A percentile compares a stretch with the other conserved stretches of the same genome.
These are phyloP conservation scores for Thinocorus orbignyianus DNA, from an alignment of 2,113 vertebrate species.

Conservation along the genomic window DNA sequence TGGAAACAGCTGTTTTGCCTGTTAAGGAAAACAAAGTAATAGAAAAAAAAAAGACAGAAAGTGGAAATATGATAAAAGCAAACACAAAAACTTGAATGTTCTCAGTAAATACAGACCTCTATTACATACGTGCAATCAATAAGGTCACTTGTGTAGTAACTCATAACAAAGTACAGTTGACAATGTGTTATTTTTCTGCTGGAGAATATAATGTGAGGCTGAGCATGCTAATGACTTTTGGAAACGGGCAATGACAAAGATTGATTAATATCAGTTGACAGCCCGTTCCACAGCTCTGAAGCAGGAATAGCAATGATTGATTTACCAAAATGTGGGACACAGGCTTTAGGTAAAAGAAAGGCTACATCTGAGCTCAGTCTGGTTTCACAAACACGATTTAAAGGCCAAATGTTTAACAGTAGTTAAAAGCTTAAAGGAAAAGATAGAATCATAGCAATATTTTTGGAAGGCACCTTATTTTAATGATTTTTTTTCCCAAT, in stretches of 20 bases:
- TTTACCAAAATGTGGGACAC: conserved; percentile 61
- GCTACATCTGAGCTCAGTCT: conserved; percentile 33
- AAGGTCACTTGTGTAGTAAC: conserved; percentile 48
- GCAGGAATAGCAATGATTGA: conserved; percentile 67
- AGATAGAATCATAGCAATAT: neutral
- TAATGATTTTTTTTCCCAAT: neutral
- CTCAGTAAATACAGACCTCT: neutral
- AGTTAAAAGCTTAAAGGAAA: conserved; percentile 7
- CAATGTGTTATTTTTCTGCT: conserved; percentile 61
- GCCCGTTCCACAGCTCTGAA: conserved; percentile 26
- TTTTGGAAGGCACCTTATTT: neutral
- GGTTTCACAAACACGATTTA: neutral
- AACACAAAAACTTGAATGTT: neutral
- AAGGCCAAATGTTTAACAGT: neutral
- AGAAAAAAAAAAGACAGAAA: neutral
- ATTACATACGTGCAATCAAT: neutral
- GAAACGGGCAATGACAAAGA: conserved; percentile 58
- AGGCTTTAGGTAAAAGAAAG: conserved; percentile 29
- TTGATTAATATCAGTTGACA: conserved; percentile 73
- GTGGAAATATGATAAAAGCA: neutral
- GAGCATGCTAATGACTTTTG: conserved; percentile 68
- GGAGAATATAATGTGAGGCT: conserved; percentile 55
- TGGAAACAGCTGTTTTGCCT: conserved; percentile 4
- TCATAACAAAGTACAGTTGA: conserved; percentile 48
- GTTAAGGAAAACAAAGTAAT: neutral